Percentiles rank a stretch among this genome's conserved stretches.
These are phyloP conservation scores for Indri indri DNA, from an alignment of 2,113 vertebrate genomes.

Conservation along the genomic window DNA sequence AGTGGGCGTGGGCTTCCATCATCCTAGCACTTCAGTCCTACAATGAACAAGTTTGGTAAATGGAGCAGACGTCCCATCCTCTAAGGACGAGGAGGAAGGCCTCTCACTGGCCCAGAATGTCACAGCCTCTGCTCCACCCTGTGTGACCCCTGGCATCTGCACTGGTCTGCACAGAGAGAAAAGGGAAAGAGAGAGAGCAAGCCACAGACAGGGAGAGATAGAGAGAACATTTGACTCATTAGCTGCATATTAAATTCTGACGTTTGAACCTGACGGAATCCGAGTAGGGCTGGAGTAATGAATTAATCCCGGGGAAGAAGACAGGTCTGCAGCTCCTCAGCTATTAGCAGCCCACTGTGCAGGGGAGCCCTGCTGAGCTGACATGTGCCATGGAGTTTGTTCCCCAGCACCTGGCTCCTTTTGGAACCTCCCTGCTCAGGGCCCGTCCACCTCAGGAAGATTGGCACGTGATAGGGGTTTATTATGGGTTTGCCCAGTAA, in stretches of 20 bases:
- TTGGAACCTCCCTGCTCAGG: background rate
- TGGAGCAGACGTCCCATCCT: background rate
- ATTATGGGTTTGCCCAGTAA: background rate
- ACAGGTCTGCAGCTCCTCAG: slow-evolving; percentile 19
- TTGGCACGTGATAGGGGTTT: background rate
- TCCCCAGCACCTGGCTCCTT: slow-evolving; percentile 26
- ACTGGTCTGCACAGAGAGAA: background rate
- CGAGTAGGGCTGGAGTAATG: accelerated
- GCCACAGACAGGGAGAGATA: background rate
- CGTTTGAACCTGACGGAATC: slow-evolving; percentile 3
- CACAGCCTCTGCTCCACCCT: background rate
- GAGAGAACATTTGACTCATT: background rate
- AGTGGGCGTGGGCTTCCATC: background rate
- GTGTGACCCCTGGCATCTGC: background rate
- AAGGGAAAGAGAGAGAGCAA: background rate
- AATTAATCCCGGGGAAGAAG: slow-evolving; percentile 21
- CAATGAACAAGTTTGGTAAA: background rate
- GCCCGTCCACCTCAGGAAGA: background rate
- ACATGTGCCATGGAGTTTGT: background rate
- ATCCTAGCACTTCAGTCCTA: background rate
- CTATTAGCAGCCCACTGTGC: slow-evolving; percentile 58
- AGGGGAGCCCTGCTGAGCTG: background rate
- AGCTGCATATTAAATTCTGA: background rate
- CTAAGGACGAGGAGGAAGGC: background rate
- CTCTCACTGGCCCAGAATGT: accelerated